Evolutionary conservation across 2,888 invertebrate species (phyloP), one percentile per base, ranked within the genome.

Genomic region (Lymantria dispar): DNA sequence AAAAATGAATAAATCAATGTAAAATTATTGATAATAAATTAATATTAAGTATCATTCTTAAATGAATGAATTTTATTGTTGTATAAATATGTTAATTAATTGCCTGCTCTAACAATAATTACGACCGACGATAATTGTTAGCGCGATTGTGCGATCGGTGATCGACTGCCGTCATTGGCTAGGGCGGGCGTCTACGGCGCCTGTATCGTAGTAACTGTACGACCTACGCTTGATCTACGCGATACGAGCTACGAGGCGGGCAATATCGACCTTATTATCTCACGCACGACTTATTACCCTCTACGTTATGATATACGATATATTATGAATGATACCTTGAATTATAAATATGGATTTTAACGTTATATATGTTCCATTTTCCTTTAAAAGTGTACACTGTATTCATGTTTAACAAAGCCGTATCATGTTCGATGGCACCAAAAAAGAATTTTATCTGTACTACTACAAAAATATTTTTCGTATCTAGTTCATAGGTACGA

Each of bases 121-220:
- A n/a, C 33, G 38, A 38, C 38, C 33, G 33, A 10, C 33, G 33
- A 33, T 33, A 33, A 33, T 33, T 10, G 8, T 33, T 33, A 33
- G 9, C 48, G 46, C 45, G 48, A 55, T 51, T 22, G 22, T 22
- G 22, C 22, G 22, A 22, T 51, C 47, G 41, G 44, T 44, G 49
- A 48, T 40, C 37, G 40, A 43, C 37, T 50, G 47, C 7, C 15
- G 9, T 15, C 12, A 15, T 7, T 9, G 33, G 5, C 10, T 5
- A 14, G 43, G 58, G 63, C 74, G 71, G 52, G 60, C 68, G 70
- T 54, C 80, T 74, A 78, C 81, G 74, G 47, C 70, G 66, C 62
- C 60, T 57, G 50, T 47, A 43, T 59, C 80, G 87, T 87, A 84
- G 84, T 77, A 56, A 81, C 82, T 80, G 81, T 82, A 82, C 83